Percentiles rank a stretch among this genome's conserved stretches.
These are phyloP conservation scores for Tribolium freemani DNA, from an alignment of 2,888 invertebrate genomes.

Conservation along the genomic window DNA sequence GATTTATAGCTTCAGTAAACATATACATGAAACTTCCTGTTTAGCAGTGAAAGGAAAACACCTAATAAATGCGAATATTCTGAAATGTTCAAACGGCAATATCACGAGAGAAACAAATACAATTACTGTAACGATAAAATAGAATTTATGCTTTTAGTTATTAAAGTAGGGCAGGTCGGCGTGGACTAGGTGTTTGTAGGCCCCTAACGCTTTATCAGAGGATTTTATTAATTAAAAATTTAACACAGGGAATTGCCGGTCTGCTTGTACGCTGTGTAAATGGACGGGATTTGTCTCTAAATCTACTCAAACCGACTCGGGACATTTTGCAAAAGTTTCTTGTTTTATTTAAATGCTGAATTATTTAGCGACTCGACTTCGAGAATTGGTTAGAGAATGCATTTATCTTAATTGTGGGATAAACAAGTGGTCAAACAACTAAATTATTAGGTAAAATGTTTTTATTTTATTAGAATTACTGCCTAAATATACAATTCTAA, in stretches of 20 bases:
- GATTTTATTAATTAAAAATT: slow-evolving; percentile 54
- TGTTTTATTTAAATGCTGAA: slow-evolving; percentile 35
- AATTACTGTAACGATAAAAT: slow-evolving; percentile 53
- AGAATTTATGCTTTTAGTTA: slow-evolving; percentile 52
- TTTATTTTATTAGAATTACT: slow-evolving; percentile 21
- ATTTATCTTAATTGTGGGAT: slow-evolving; percentile 12
- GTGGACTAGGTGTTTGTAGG: slow-evolving; percentile 45
- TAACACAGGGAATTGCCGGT: slow-evolving; percentile 44
- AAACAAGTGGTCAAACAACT: background rate
- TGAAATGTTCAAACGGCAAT: slow-evolving; percentile 42
- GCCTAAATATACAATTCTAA: slow-evolving; percentile 23
- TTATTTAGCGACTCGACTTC: slow-evolving; percentile 23
- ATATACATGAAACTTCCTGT: slow-evolving; percentile 24
- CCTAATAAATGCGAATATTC: slow-evolving; percentile 2
- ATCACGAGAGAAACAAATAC: slow-evolving; percentile 51
- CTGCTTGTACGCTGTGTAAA: slow-evolving; percentile 27
- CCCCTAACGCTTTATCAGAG: slow-evolving; percentile 44
- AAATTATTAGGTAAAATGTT: too few relatives aligned
- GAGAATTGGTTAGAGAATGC: slow-evolving; percentile 7
- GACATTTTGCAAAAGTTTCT: slow-evolving; percentile 26
- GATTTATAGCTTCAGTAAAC: slow-evolving; percentile 15
- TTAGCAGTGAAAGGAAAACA: slow-evolving; percentile 10
- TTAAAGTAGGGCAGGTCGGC: slow-evolving; percentile 49
- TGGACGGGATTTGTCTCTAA: slow-evolving; percentile 39
- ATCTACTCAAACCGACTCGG: slow-evolving; percentile 25